Evolutionary conservation across 2,888 invertebrate genomes (phyloP).

Genomic region (Gastracanthus pulcherrimus): DNA sequence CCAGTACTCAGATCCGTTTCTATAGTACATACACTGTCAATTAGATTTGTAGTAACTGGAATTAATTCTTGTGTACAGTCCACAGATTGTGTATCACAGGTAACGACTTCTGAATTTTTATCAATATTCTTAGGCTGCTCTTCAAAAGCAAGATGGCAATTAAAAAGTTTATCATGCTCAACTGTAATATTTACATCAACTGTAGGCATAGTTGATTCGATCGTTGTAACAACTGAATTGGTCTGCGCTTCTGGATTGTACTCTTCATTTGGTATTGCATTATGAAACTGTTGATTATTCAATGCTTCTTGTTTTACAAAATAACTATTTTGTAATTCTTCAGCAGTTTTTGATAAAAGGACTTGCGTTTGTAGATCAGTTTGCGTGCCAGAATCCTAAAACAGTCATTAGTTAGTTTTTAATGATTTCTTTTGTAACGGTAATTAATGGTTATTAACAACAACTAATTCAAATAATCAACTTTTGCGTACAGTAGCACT

Average conservation of each 20-base stretch:
- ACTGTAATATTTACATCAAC: slow-evolving; percentile 54
- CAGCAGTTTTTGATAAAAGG: slow-evolving; percentile 65
- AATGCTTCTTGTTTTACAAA: slow-evolving; percentile 71
- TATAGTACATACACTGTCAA: slow-evolving; percentile 50
- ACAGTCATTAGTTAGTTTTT: slow-evolving; percentile 45
- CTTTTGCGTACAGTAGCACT: slow-evolving; percentile 66
- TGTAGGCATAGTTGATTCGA: slow-evolving; percentile 40
- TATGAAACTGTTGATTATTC: slow-evolving; percentile 59
- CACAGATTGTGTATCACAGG: slow-evolving; percentile 52
- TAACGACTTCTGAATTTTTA: slow-evolving; percentile 43
- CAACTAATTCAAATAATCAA: too few relatives aligned
- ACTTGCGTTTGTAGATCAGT: slow-evolving; percentile 69
- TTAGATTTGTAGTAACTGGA: slow-evolving; percentile 58
- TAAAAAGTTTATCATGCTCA: slow-evolving; percentile 64
- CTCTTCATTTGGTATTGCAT: slow-evolving; percentile 61
- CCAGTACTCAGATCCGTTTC: slow-evolving; percentile 32
- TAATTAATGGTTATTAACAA: slow-evolving; percentile 21
- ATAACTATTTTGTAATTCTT: slow-evolving; percentile 65
- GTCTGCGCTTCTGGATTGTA: slow-evolving; percentile 62
- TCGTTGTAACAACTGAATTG: slow-evolving; percentile 51
- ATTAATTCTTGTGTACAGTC: slow-evolving; percentile 57
- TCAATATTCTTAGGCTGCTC: slow-evolving; percentile 53
- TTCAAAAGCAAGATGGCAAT: slow-evolving; percentile 65
- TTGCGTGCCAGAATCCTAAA: slow-evolving; percentile 72
- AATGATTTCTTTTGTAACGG: not conserved